Evolutionary conservation across 2,113 vertebrate species (phyloP), one percentile per base, ranked within the genome.

Genomic region (Apodemus sylvaticus): DNA sequence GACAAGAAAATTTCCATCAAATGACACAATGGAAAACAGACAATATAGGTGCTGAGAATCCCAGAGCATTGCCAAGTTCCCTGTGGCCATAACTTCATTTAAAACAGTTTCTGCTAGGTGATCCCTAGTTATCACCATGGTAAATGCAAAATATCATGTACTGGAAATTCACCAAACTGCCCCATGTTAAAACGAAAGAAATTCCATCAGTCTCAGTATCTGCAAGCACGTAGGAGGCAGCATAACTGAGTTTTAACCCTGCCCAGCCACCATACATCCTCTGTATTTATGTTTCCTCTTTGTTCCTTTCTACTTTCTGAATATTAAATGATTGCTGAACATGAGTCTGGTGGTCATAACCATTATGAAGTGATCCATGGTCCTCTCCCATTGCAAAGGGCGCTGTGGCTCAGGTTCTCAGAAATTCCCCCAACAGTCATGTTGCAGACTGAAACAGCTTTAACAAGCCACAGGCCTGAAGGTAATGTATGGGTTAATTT

Each of bases 381-480:
- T 17, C 31, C 17, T 55, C 77, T 22, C 17, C 51, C 48, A 36
- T 53, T 79, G 51, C 36, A 34, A 55, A 36, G 51, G 51, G 31
- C 51, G 48, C 74, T 51, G 51, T 36, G 31, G 17, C 20, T n/a
- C 53, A 81, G 34, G 36, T 14, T 58, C 36, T 20, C 2, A 55
- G 17, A 58, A 81, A 24, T 24, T n/a, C 36, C 19, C 29, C 34
- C 48, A 58, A 24, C 19, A 55, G 19, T 79, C 51, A 36, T 60
- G 36, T 36, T 42, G 3, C 11, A 88, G 20, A n/a, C 58, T 45
- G 12, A 51, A 53, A 5, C 36, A n/a, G 42, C 22, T 73, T 64
- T 36, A 71, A 12, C 73, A 62, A 85, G 64, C 93, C 42, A 19
- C 42, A 77, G 55, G 79, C 89, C 93, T 86, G n/a, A 92, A 92